Evolutionary conservation across 2,797 vertebrate genomes (phyloP).

Genomic region (Sebastes iracundus): DNA sequence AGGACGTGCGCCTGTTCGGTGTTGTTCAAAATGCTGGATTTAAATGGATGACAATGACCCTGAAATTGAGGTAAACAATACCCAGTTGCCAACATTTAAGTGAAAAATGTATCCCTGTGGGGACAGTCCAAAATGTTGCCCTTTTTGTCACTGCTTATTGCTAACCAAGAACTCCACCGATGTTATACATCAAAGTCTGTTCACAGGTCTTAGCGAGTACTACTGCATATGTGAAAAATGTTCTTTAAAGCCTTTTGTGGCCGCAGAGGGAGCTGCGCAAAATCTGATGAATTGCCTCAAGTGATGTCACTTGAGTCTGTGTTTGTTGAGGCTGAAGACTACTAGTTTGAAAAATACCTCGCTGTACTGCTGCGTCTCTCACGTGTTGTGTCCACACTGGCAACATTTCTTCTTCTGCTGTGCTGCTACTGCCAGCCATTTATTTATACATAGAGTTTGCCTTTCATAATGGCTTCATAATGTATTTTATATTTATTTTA

Average conservation of each 20-base stretch:
- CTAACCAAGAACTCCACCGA: not conserved
- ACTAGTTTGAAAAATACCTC: not conserved
- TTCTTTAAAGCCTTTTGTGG: not conserved
- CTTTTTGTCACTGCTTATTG: not conserved
- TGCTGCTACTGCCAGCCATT: too few species aligned
- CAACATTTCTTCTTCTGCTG: accelerated
- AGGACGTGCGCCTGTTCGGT: conserved; percentile 35
- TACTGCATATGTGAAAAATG: not conserved
- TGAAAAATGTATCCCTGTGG: conserved; percentile 3
- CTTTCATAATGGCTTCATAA: too few species aligned
- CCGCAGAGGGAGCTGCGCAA: not conserved
- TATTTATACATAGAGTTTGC: too few species aligned
- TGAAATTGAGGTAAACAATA: conserved; percentile 35
- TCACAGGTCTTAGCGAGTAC: not conserved
- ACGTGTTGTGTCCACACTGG: too few species aligned
- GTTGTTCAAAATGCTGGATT: conserved; percentile 14
- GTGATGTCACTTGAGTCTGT: not conserved
- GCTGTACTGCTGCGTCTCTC: too few species aligned
- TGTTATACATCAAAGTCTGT: not conserved
- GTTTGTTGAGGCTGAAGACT: not conserved
- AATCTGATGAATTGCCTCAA: not conserved
- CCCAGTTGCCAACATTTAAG: not conserved
- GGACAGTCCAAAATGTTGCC: not conserved
- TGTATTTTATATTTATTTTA: too few species aligned
- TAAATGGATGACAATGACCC: conserved; percentile 35